Base-by-base conservation (phyloP, 2,888 invertebrate species). In the Tillus elongatus region DNA sequence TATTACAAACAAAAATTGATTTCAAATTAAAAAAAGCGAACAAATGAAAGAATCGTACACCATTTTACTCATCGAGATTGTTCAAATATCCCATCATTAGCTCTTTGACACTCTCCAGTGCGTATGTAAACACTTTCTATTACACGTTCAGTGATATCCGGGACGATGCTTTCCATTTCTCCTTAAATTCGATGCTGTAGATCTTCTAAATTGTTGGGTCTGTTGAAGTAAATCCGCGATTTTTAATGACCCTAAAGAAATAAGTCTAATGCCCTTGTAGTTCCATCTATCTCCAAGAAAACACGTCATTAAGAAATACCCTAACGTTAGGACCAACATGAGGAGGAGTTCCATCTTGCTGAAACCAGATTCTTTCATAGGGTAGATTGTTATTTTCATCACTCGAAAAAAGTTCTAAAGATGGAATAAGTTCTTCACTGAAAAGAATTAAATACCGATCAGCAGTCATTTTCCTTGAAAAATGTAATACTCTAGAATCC, bases 131-230 rank as follows among this genome's bases (percentile, higher is more conserved):
- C 24, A n/a, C 24, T 19, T 19, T 19, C 6, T 19, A 19, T 6
- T 19, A 19, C 24, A 19, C 24, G 24, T n/a, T 19, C 6, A 19
- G n/a, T 19, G 6, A 19, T n/a, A 19, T 19, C 24, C 24, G n/a
- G 24, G n/a, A 8, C 24, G 24, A 19, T 19, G n/a, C 24, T 19
- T 19, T 19, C 24, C 6, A 19, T 19, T 19, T 19, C 24, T 19
- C 6, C n/a, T 8, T n/a, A n/a, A 19, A 19, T 19, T 19, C 24
- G 24, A 19, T 19, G n/a, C 24, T 19, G 24, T 19, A 19, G 24
- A 19, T 19, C 24, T 19, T 19, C 24, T 19, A 19, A 19, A 19
- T 19, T 6, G 24, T 19, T 19, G 24, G 24, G n/a, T n/a, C 24
- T 19, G n/a, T 19, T 19, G n/a, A 19, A 8, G 24, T 19, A 19